A percentile compares a stretch with the other conserved stretches of the same genome.
phyloP scores from a whole-genome alignment of 2,888 invertebrate genomes.

The Macrophya annulata region DNA sequence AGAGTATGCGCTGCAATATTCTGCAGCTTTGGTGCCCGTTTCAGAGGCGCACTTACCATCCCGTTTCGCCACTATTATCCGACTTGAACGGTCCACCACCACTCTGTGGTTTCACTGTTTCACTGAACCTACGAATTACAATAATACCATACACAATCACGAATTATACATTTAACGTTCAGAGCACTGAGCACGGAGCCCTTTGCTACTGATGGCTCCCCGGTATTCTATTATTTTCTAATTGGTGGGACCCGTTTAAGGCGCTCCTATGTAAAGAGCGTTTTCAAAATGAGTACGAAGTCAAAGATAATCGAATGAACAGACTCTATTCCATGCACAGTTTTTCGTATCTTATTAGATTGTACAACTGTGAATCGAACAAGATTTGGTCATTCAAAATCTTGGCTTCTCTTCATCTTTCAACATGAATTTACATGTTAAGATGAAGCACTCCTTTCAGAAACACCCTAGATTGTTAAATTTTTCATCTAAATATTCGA shows the following conservation, averaged over 20 bases:
- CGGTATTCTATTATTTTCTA: constrained; percentile 30
- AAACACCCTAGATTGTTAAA: neutral
- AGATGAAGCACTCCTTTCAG: constrained; percentile 18
- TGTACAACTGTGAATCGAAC: neutral
- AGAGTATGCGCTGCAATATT: constrained; percentile 53
- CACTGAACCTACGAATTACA: constrained; percentile 79
- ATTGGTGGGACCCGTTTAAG: constrained; percentile 34
- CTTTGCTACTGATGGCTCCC: constrained; percentile 11
- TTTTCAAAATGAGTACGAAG: neutral
- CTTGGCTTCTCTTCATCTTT: neutral
- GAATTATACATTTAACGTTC: constrained; percentile 61
- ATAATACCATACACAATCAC: constrained; percentile 73
- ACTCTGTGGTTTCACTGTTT: constrained; percentile 78
- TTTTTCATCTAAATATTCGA: neutral
- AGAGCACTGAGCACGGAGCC: constrained; percentile 44
- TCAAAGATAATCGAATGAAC: neutral
- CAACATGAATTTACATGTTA: neutral
- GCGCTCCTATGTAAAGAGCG: constrained; percentile 8
- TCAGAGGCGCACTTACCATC: constrained; percentile 76
- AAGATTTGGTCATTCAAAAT: neutral
- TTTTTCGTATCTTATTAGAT: neutral
- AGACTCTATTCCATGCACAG: neutral
- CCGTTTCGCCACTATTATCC: constrained; percentile 77
- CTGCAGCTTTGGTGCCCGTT: constrained; percentile 66
- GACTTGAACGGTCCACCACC: constrained; percentile 77